Evolutionary conservation across 2,113 vertebrate genomes (phyloP).

Genomic region (Ariopsis seemanni): DNA sequence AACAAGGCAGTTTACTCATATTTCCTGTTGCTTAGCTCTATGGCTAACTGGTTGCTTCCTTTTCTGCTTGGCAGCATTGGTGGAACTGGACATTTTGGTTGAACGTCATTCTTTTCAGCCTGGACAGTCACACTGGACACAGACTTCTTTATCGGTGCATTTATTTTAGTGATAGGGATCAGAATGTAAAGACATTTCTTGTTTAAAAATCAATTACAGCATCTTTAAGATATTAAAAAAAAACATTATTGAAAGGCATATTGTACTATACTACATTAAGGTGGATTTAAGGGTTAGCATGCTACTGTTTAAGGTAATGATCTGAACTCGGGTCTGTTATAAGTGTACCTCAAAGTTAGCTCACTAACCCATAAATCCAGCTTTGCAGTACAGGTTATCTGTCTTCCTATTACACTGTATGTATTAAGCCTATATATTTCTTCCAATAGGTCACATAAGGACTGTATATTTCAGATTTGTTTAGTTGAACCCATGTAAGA

Average conservation of each 20-base stretch:
- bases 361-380: constrained; percentile 5
- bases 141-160: not conserved
- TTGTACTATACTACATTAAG: not conserved
- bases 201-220: not conserved
- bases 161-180: not conserved
- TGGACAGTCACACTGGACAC: not conserved
- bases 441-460: constrained; percentile 13
- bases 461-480: constrained; percentile 30
- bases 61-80: not conserved
- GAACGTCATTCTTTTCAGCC: not conserved
- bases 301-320: constrained; percentile 16
- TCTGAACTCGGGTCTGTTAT: not conserved
- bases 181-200: not conserved
- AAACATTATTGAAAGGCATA: not conserved
- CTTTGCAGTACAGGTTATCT: not conserved
- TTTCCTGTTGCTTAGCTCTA: not conserved
- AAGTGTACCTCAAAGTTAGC: not conserved
- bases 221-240: not conserved
- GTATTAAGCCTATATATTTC: constrained; percentile 32
- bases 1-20: not conserved
- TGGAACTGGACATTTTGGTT: not conserved
- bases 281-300: constrained; percentile 18
- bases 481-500: constrained; percentile 16
- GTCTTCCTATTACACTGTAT: not conserved
- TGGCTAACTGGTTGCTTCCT: not conserved